Evolutionary conservation across 2,797 vertebrate genomes (phyloP), one percentile per base, ranked within the genome.

Genomic region (Sebastes alutus): DNA sequence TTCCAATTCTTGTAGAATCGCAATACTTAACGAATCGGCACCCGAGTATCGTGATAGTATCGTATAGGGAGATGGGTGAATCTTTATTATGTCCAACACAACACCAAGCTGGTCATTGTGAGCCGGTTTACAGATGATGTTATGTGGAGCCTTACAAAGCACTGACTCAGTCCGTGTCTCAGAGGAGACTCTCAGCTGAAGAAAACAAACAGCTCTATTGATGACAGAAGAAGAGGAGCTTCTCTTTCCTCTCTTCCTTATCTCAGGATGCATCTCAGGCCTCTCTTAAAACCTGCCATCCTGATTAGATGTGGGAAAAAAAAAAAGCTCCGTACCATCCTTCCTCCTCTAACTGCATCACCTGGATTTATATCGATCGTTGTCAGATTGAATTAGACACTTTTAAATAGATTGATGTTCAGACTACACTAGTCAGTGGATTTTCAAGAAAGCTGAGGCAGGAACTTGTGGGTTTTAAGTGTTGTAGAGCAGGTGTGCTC

Each of bases 271-370:
- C 69, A 85, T 91, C 86, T 81, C 77, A 56, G 78, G 75, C 84
- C 63, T 75, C 85, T 89, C 70, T 61, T 88, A 79, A 89, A 88
- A 89, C 86, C 73, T 84, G 67, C 60, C 74, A 76, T 85, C 86
- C 73, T 90, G 89, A 91, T 92, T 88, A 91, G 86, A 92, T 88
- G 83, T 89, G 72, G 82, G 32, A 0, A n/a, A 84, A 85, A 83
- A 86, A 78, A 83, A 78, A 80, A 74, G 56, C 58, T 25, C 22
- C 29, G 71, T 75, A 58, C 60, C 58, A 29, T 84, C 77, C 87
- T 87, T 80, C 81, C 82, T 89, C 86, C 64, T 89, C 66, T 89
- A 74, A 92, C 85, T 49, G 6, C 66, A 89, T 92, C 74, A 77
- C 83, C 54, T 78, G 55, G 72, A 89, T 69, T 62, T 2, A 62